A percentile compares a stretch with the other conserved stretches of the same genome.
Conservation (phyloP, 1,140 invertebrate genomes). For the Micrasema longulum region DNA sequence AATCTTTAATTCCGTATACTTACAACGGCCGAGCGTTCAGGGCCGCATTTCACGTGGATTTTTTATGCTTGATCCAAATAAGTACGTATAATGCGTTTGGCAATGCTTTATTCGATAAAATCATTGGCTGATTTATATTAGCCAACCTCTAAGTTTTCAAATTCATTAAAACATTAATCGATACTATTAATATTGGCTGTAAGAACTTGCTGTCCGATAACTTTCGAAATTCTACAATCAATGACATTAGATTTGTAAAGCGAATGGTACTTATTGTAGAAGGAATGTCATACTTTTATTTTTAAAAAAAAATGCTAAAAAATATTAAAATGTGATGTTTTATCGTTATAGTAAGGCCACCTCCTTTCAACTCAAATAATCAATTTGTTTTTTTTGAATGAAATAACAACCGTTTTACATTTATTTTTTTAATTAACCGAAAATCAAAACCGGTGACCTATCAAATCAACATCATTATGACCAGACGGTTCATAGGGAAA, state of each 20-base stretch:
- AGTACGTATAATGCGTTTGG: slow-evolving; percentile 4
- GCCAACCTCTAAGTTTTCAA: background rate
- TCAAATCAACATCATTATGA: no score
- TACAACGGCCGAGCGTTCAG: slow-evolving; percentile 3
- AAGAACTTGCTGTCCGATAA: background rate
- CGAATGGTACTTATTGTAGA: background rate
- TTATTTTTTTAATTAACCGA: no score
- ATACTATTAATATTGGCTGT: background rate
- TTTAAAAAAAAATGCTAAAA: no score
- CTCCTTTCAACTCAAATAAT: no score
- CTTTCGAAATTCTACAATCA: slow-evolving; percentile 26
- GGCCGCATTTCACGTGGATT: background rate
- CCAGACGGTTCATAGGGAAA: no score
- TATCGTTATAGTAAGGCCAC: no score
- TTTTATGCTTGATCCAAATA: slow-evolving; percentile 12
- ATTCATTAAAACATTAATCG: slow-evolving; percentile 7
- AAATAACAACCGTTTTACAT: no score
- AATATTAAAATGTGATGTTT: no score
- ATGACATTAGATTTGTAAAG: slow-evolving; percentile 9
- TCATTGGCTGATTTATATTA: slow-evolving; percentile 6
- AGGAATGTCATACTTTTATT: background rate
- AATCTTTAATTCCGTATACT: background rate
- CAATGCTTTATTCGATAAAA: slow-evolving; percentile 13
- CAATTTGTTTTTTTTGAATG: no score
- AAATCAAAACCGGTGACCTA: no score